phyloP scores from a whole-genome alignment of 2,113 vertebrate genomes.

The Phalacrocorax aristotelis region DNA sequence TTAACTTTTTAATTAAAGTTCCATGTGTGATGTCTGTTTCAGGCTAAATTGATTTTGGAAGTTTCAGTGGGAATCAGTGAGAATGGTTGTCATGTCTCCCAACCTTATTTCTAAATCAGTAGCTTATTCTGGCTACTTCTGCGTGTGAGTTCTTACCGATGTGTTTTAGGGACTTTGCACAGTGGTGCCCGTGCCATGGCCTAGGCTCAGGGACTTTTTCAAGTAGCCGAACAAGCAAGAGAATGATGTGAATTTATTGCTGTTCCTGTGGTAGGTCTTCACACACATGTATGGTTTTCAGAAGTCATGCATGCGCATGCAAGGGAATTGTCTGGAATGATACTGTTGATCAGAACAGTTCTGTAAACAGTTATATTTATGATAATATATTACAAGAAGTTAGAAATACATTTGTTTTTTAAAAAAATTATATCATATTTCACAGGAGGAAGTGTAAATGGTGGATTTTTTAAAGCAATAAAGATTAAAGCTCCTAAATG shows the following conservation, averaged over 20 bases:
- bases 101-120: background rate
- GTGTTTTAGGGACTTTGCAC: background rate
- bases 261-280: background rate
- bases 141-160: background rate
- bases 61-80: background rate
- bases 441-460: background rate
- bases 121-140: background rate
- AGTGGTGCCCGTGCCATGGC: background rate
- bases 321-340: background rate
- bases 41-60: background rate
- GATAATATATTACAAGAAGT: background rate
- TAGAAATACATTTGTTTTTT: background rate
- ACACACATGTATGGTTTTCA: rapidly evolving
- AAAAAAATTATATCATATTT: background rate
- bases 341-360: background rate
- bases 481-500: background rate
- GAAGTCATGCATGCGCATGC: background rate
- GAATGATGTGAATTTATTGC: background rate
- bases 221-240: background rate
- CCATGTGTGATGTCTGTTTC: background rate
- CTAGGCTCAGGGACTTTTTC: background rate
- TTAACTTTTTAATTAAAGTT: background rate
- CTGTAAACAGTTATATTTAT: background rate
- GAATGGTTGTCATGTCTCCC: background rate
- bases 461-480: background rate